A percentile compares a stretch with the other conserved stretches of the same genome.
phyloP scores from a whole-genome alignment of 2,888 invertebrate species.

The Helobdella robusta region DNA sequence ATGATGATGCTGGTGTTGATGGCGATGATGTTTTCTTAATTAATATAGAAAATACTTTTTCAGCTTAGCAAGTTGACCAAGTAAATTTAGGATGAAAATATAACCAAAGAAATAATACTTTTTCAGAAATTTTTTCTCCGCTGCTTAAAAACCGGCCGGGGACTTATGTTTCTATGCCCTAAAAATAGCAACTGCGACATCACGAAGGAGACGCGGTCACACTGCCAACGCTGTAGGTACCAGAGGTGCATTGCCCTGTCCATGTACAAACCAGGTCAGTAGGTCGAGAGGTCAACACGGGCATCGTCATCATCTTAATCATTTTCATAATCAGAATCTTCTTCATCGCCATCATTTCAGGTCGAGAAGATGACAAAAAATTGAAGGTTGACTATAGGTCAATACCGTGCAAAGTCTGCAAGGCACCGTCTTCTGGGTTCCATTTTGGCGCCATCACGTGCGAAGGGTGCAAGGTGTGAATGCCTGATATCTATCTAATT shows the following conservation, averaged over 20 bases:
- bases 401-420: slow-evolving; percentile 45
- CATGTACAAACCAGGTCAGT: slow-evolving; percentile 46
- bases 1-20: too few species aligned
- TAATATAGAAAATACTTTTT: too few species aligned
- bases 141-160: slow-evolving; percentile 42
- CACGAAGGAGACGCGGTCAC: slow-evolving; percentile 46
- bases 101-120: neutral
- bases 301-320: neutral
- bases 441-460: slow-evolving; percentile 50
- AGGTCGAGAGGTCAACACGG: neutral
- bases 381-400: slow-evolving; percentile 35
- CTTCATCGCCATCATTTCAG: slow-evolving; percentile 24
- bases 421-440: slow-evolving; percentile 47
- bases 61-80: too few species aligned
- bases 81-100: too few species aligned
- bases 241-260: slow-evolving; percentile 46
- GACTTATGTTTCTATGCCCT: slow-evolving; percentile 43
- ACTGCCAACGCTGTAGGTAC: slow-evolving; percentile 47
- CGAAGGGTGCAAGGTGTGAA: slow-evolving; percentile 48
- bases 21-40: neutral
- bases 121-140: slow-evolving; percentile 48
- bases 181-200: slow-evolving; percentile 43
- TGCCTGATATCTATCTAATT: too few species aligned
- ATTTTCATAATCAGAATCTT: neutral
- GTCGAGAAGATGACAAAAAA: slow-evolving; percentile 34